Evolutionary conservation across 1,140 invertebrate species (phyloP).

Genomic region (Cardiocondyla obscurior): DNA sequence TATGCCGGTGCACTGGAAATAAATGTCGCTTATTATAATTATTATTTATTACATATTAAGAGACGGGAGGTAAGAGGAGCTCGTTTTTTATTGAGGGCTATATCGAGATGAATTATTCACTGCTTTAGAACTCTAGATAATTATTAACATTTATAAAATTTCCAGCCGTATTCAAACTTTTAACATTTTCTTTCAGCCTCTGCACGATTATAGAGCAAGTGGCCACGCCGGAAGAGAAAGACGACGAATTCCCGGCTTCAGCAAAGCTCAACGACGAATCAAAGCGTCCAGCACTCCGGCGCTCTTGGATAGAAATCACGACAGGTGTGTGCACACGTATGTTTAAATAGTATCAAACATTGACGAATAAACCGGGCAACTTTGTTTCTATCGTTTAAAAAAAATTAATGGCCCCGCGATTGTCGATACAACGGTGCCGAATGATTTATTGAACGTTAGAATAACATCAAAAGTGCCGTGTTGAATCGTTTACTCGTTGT

Average conservation of each 20-base stretch:
- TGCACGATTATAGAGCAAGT: constrained; percentile 77
- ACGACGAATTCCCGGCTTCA: constrained; percentile 80
- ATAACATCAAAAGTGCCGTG: too few species aligned
- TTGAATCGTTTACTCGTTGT: constrained; percentile 8
- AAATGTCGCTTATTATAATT: background rate
- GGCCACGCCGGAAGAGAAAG: constrained; percentile 73
- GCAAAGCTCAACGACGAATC: constrained; percentile 81
- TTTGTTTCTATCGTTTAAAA: too few species aligned
- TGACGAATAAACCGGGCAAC: background rate
- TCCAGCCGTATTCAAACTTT: background rate
- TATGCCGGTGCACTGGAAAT: background rate
- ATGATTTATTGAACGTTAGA: too few species aligned
- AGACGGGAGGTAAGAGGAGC: too few species aligned
- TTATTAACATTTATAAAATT: background rate
- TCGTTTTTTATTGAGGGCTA: background rate
- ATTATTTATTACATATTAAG: background rate
- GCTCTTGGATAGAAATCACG: constrained; percentile 81
- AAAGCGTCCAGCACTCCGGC: constrained; percentile 85
- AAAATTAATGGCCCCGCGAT: too few species aligned
- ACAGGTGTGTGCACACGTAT: constrained; percentile 72
- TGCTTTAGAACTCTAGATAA: too few species aligned
- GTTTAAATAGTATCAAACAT: background rate
- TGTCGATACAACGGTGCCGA: too few species aligned
- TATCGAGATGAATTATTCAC: too few species aligned
- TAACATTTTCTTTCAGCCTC: constrained; percentile 78